Evolutionary conservation across 1,140 invertebrate genomes (phyloP).

Genomic region (Medauroidea extradentata): DNA sequence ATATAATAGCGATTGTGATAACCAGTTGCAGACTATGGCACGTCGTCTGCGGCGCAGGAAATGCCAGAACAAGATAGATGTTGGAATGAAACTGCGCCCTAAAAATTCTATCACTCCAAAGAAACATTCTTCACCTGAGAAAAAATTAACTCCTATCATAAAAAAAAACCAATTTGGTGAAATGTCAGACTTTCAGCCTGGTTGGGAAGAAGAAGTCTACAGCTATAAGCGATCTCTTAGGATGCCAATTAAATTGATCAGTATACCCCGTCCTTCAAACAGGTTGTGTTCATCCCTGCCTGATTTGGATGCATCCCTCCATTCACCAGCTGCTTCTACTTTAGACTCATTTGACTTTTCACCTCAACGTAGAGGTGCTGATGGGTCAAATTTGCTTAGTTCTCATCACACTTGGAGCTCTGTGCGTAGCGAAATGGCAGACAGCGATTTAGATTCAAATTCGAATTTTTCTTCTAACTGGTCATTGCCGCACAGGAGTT

Average conservation of each 20-base stretch:
- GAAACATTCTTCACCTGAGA: slow-evolving; percentile 4
- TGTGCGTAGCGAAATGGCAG: neutral
- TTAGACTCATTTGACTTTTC: slow-evolving; percentile 5
- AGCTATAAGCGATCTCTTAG: slow-evolving; percentile 73
- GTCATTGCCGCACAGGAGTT: neutral
- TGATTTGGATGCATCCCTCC: slow-evolving; percentile 62
- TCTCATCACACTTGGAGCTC: neutral
- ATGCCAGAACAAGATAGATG: slow-evolving; percentile 23
- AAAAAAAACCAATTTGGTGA: slow-evolving; percentile 61
- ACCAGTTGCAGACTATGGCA: slow-evolving; percentile 30
- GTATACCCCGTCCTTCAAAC: slow-evolving; percentile 59
- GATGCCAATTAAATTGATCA: slow-evolving; percentile 72
- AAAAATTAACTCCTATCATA: slow-evolving; percentile 22
- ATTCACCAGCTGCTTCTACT: slow-evolving; percentile 56
- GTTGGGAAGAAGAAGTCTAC: slow-evolving; percentile 76
- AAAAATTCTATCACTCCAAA: slow-evolving; percentile 39
- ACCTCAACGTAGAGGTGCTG: neutral
- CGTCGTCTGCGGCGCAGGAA: slow-evolving; percentile 41
- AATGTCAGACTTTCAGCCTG: slow-evolving; percentile 66
- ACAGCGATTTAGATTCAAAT: slow-evolving; percentile 50
- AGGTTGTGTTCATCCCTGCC: slow-evolving; percentile 66
- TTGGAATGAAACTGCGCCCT: slow-evolving; percentile 38
- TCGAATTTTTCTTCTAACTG: slow-evolving; percentile 46
- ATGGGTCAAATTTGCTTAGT: neutral
- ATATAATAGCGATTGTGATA: slow-evolving; percentile 15